Evolutionary conservation across 2,797 vertebrate genomes (phyloP), one percentile per base, ranked within the genome.

Genomic region (Aulostomus chinensis): DNA sequence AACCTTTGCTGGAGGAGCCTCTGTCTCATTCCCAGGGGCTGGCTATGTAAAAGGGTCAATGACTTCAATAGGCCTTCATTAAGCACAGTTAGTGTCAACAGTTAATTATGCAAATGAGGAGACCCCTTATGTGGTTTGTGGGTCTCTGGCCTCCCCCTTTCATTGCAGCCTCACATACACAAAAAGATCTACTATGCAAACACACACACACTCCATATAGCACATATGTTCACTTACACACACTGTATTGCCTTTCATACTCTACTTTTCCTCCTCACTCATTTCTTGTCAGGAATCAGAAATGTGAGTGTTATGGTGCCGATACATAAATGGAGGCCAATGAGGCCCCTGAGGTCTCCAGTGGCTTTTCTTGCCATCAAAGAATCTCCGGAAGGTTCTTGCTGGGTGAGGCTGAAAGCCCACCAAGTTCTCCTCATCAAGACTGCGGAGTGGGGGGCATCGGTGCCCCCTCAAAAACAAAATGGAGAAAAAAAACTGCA

Each of bases 91-190:
- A 88, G 83, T 85, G 84, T 89, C 89, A 89, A 89, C 81, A 89
- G 88, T 90, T 91, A 91, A 92, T 90, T 90, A 92, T 92, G 90
- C 85, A 91, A 90, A 91, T 88, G 35, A 73, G 54, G 67, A 82
- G 73, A 88, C 64, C 63, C 79, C 80, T 81, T 78, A 64, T 86
- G 81, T 58, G 72, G 71, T 64, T 80, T 64, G 63, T 68, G 84
- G 73, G 65, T 88, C 81, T 72, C 46, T 62, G 83, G 66, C 69
- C 80, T 78, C 78, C 72, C 68, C 68, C 60, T 80, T 88, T 90
- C 81, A 88, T 61, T 49, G 70, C 60, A 47, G 43, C 63, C 68
- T 60, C 69, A 72, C 71, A 84, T 61, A 52, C 48, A 86, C 74
- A 81, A 70, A 69, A 80, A 60, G 40, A 62, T 76, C 78, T 69